Evolutionary conservation across 1,140 invertebrate species (phyloP).

Genomic region (Apolygus lucorum): DNA sequence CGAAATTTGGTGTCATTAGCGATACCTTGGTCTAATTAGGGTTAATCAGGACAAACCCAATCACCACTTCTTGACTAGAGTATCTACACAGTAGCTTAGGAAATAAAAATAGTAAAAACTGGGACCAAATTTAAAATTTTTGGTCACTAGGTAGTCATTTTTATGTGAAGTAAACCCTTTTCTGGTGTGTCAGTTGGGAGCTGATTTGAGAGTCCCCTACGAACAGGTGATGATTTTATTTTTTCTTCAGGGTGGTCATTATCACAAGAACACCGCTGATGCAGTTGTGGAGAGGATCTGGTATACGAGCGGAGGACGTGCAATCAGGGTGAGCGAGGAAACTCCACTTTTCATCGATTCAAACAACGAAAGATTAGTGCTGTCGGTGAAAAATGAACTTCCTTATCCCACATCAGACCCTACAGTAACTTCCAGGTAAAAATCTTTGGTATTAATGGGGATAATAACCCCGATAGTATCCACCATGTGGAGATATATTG

Average conservation of each 20-base stretch:
- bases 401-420: slow-evolving; percentile 2
- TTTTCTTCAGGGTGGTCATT: neutral
- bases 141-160: no score
- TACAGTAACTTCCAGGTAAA: neutral
- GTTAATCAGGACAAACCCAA: no score
- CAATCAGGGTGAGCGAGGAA: neutral
- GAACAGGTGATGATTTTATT: neutral
- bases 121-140: no score
- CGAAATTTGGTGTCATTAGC: no score
- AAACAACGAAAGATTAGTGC: neutral
- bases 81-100: no score
- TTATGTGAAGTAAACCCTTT: no score
- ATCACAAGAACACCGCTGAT: neutral
- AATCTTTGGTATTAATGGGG: neutral
- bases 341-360: slow-evolving; percentile 4
- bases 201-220: no score
- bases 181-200: no score
- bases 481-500: neutral
- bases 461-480: neutral
- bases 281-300: slow-evolving; percentile 17
- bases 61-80: no score
- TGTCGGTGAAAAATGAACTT: slow-evolving; percentile 8
- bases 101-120: no score
- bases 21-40: no score
- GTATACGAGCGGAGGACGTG: slow-evolving; percentile 4